Evolutionary conservation across 2,888 invertebrate genomes (phyloP), one percentile per base, ranked within the genome.

Genomic region (Phrixothrix hirtus): DNA sequence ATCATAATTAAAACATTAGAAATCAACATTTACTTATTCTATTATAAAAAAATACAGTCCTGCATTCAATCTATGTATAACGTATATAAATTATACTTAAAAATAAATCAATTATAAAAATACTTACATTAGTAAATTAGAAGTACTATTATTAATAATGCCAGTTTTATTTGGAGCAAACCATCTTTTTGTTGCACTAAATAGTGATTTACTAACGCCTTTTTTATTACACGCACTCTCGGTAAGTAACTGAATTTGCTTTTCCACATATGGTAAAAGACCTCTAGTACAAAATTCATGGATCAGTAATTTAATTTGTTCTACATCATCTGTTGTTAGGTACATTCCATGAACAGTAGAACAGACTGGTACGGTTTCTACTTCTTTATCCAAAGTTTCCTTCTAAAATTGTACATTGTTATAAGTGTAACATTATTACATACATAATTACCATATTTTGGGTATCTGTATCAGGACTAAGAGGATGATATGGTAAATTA

Each of bases 111-210:
- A n/a, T n/a, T n/a, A 17, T 21, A 53, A 32, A 13, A 36, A 34
- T 57, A 81, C 87, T 79, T 81, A 93, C 92, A 93, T 89, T 35
- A 94, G 89, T 64, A 89, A 87, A 72, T 87, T 90, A 63, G 83
- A 82, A 31, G 86, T 83, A 37, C 87, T 82, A 51, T 87, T n/a
- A n/a, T n/a, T 83, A 46, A 81, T 79, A 27, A 83, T 82, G 5
- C 91, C 90, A 1, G 90, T 88, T 75, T 94, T 95, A 64, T 86
- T 92, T 5, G 92, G 89, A 11, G 91, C 92, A 77, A 97, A 96
- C 91, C 95, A 95, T 63, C 96, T 83, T 77, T 95, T 95, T 1
- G 97, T 95, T 11, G 95, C 96, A 71, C 92, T 95, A 57, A 98
- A 83, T 57, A 98, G 78, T 0, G 95, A 95, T 69, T 94, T 85